Percentiles rank a stretch among this genome's conserved stretches.
phyloP scores from a whole-genome alignment of 2,797 vertebrate species.

The Pyrocephalus nanus region DNA sequence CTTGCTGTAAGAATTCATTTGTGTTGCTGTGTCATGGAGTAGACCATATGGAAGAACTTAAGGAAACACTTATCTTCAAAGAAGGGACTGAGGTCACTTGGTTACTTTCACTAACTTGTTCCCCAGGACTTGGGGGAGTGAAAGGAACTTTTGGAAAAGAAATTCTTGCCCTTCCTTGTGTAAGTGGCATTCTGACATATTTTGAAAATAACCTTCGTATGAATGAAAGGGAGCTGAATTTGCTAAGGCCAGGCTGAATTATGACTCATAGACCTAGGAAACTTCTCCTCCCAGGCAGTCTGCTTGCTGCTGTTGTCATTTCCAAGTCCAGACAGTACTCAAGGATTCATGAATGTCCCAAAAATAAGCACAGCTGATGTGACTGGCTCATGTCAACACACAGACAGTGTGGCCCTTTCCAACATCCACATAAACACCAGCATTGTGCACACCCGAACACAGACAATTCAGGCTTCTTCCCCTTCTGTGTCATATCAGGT shows the following conservation, averaged over 20 bases:
- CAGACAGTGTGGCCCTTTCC: neutral
- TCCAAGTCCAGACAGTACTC: neutral
- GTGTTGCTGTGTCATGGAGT: neutral
- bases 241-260: neutral
- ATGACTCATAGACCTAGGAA: neutral
- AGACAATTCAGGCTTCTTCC: neutral
- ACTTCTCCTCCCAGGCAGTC: neutral
- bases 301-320: neutral
- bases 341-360: accelerated
- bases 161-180: neutral
- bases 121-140: neutral
- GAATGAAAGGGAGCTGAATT: neutral
- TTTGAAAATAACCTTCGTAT: neutral
- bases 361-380: neutral
- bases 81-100: neutral
- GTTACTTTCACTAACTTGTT: neutral
- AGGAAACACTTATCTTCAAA: neutral
- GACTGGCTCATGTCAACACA: neutral
- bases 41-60: neutral
- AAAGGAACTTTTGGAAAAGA: neutral
- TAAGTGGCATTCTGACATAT: neutral
- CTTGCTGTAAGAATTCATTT: neutral
- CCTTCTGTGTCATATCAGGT: neutral
- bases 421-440: neutral
- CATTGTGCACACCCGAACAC: neutral